phyloP scores from a whole-genome alignment of 2,888 invertebrate species.

The Nymphalis urticae region DNA sequence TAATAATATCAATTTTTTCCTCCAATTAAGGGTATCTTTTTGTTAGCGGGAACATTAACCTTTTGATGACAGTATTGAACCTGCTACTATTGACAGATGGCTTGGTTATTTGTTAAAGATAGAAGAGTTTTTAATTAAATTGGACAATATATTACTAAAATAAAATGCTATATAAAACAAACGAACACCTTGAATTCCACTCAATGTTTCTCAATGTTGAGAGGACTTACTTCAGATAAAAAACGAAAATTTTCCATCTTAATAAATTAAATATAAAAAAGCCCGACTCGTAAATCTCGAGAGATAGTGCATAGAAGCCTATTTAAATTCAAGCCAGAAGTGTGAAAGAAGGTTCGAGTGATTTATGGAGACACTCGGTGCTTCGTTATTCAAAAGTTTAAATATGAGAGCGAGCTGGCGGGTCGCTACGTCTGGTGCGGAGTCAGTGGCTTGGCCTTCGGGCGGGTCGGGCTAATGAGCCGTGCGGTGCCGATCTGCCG shows the following conservation, averaged over 20 bases:
- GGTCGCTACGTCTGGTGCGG: constrained; percentile 19
- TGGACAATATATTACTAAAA: too few species aligned
- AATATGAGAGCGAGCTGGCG: constrained; percentile 55
- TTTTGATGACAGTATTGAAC: too few species aligned
- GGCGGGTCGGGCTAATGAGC: constrained; percentile 40
- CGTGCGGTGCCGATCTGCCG: constrained; percentile 31
- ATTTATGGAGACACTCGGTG: constrained; percentile 64
- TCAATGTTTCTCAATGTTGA: not conserved
- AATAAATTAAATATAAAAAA: constrained; percentile 24
- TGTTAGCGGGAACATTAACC: too few species aligned
- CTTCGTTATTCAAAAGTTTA: constrained; percentile 71
- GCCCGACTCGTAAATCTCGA: constrained; percentile 60
- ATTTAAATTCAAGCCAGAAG: constrained; percentile 75
- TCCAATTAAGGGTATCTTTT: too few species aligned
- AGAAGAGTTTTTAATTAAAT: too few species aligned
- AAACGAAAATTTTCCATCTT: constrained; percentile 17
- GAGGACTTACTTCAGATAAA: constrained; percentile 8
- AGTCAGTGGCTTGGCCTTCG: constrained; percentile 19
- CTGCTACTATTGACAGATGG: too few species aligned
- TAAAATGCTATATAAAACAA: too few species aligned
- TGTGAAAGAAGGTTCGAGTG: constrained; percentile 69
- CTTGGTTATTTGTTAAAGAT: too few species aligned
- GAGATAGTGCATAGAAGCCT: constrained; percentile 66
- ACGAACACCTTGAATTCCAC: too few species aligned
- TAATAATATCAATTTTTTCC: too few species aligned